Base-by-base conservation (phyloP, 2,888 invertebrate species). In the Zonitis immaculata region DNA sequence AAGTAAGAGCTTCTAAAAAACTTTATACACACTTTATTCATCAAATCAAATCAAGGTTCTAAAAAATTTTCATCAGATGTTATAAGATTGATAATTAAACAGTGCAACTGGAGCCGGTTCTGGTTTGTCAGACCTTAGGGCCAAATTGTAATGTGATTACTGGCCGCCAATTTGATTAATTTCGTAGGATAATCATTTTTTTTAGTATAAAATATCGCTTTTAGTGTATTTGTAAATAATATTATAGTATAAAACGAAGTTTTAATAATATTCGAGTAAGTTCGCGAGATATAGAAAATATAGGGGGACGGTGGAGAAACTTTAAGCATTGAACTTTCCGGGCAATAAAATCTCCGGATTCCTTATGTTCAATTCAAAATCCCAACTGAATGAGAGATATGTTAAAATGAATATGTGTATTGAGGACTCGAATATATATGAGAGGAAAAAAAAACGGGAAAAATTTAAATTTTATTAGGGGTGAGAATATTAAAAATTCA, bases 401-500 rank as follows among this genome's bases (percentile, higher is more conserved):
- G 35, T 35, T 35, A 18, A 16, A 6, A 16, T 35, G 18, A 18
- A 35, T 18, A 35, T 35, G 35, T 35, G 35, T 35, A 8, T 35
- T 16, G 18, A 18, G 8, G 5, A n/a, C n/a, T n/a, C n/a, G n/a
- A n/a, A n/a, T n/a, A n/a, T n/a, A 14, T n/a, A 3, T 16, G 9
- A 18, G 16, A 18, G 16, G 9, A 25, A 44, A 44, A 28, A 26
- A 44, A 22, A 25, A 16, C 44, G 44, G n/a, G n/a, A n/a, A 11
- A 27, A 28, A 27, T 44, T 26, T 8, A 44, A 18, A 44, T 44
- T 25, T 27, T 25, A 2, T 28, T 18, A 27, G 27, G 44, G 16
- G 27, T 14, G 42, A 25, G 16, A 12, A 47, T 50, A 54, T 54
- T 54, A 22, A 51, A 54, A 54, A 54, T 54, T 47, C 39, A 54